phyloP scores from a whole-genome alignment of 2,888 invertebrate genomes.

The Lasioglossum morio region DNA sequence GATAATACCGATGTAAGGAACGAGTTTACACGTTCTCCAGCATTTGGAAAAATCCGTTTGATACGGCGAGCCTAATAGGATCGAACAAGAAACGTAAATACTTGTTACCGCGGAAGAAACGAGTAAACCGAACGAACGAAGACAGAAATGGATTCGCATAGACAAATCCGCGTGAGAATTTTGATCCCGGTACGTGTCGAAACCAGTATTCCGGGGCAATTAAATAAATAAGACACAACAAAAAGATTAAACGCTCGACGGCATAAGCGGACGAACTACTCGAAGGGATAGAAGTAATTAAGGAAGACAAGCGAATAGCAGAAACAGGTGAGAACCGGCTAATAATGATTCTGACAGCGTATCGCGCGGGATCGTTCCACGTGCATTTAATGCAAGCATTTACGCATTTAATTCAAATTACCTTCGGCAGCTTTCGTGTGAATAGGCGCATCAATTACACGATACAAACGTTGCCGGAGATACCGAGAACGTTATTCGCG shows the following conservation, averaged over 20 bases:
- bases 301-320: background rate
- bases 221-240: background rate
- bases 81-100: background rate
- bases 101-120: background rate
- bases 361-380: background rate
- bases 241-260: background rate
- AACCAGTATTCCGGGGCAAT: background rate
- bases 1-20: background rate
- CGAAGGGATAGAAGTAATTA: background rate
- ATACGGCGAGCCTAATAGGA: background rate
- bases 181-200: background rate
- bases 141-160: background rate
- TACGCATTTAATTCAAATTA: conserved; percentile 11
- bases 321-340: conserved; percentile 5
- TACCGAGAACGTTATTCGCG: background rate
- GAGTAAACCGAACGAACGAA: background rate
- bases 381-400: conserved; percentile 6
- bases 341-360: background rate
- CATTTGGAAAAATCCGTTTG: background rate
- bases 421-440: conserved; percentile 1
- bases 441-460: conserved; percentile 32
- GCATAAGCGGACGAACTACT: background rate
- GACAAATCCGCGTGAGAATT: background rate
- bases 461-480: conserved; percentile 9
- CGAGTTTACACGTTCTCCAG: background rate